phyloP scores from a whole-genome alignment of 2,113 vertebrate genomes.

The Phalacrocorax pelagicus region DNA sequence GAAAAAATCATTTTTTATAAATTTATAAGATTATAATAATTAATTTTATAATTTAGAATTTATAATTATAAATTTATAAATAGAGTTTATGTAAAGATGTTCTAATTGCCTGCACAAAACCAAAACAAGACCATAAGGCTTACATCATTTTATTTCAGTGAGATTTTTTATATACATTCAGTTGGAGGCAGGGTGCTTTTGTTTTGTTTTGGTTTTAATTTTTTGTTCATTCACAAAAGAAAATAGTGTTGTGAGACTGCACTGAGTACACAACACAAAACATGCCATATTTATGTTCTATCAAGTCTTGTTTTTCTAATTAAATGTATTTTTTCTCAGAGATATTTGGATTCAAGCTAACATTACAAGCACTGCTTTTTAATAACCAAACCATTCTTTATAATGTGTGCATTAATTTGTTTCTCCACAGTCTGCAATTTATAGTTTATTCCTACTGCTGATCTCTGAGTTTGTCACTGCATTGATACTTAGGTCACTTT shows the following conservation, averaged over 20 bases:
- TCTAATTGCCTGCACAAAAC: background rate
- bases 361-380: background rate
- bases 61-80: background rate
- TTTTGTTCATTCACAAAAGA: background rate
- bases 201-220: background rate
- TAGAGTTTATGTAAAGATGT: background rate
- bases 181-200: background rate
- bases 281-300: background rate
- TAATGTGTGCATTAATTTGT: background rate
- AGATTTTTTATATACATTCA: background rate
- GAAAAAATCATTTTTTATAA: background rate
- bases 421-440: background rate
- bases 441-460: background rate
- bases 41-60: too few species aligned
- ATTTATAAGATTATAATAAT: too few species aligned
- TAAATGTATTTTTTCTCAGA: background rate
- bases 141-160: background rate
- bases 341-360: background rate
- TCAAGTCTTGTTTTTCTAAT: background rate
- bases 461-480: background rate
- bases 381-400: background rate
- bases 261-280: background rate
- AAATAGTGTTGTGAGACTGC: background rate
- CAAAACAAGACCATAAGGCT: background rate
- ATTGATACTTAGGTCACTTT: background rate